These are phyloP conservation scores for Aleiodes testaceus DNA, from an alignment of 2,888 invertebrate genomes.

Conservation along the genomic window DNA sequence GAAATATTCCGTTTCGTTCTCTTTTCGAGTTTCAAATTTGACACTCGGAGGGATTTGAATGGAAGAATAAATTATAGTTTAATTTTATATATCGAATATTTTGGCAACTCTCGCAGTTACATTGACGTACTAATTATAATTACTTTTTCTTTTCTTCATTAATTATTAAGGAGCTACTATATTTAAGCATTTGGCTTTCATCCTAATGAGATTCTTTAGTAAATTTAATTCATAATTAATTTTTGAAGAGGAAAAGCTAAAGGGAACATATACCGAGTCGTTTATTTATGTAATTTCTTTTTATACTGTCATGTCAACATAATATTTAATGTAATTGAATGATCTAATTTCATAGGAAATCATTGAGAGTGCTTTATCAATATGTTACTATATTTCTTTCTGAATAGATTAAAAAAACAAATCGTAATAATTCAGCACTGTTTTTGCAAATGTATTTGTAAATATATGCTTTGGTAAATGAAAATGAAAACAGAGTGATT, in stretches of 20 bases:
- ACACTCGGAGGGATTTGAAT: neutral
- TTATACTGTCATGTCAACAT: constrained; percentile 38
- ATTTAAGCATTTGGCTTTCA: neutral
- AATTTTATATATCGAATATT: constrained; percentile 26
- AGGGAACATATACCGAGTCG: neutral
- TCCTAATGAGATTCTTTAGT: constrained; percentile 10
- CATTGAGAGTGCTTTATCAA: constrained; percentile 31
- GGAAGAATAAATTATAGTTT: constrained; percentile 18
- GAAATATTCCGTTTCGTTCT: neutral
- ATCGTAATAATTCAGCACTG: constrained; percentile 53
- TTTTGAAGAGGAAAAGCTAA: neutral
- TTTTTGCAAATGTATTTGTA: constrained; percentile 66
- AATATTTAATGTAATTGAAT: constrained; percentile 38
- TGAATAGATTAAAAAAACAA: constrained; percentile 47
- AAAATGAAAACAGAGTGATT: constrained; percentile 50
- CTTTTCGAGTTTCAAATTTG: neutral
- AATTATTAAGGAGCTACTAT: constrained; percentile 6
- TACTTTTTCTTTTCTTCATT: neutral
- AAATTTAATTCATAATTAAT: constrained; percentile 5
- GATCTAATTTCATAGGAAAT: constrained; percentile 27
- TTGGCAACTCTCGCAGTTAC: constrained; percentile 16
- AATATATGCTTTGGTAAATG: constrained; percentile 67
- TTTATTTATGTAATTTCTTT: constrained; percentile 27
- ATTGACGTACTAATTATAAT: neutral
- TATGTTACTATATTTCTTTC: constrained; percentile 30